phyloP scores from a whole-genome alignment of 2,113 vertebrate species.

The Scomber japonicus region DNA sequence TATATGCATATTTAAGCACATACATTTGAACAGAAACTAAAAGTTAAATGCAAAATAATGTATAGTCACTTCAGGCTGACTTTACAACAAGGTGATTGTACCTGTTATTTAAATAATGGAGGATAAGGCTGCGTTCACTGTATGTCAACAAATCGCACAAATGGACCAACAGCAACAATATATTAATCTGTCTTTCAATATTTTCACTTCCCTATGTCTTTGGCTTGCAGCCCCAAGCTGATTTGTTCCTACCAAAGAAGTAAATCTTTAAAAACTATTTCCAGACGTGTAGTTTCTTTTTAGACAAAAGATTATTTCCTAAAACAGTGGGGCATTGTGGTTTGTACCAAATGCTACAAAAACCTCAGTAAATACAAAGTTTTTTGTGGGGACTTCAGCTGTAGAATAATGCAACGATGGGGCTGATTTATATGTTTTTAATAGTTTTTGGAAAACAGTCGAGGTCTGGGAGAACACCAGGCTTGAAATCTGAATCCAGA shows the following conservation, averaged over 20 bases:
- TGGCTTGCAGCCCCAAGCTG: not conserved
- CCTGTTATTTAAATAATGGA: constrained; percentile 32
- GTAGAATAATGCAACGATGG: not conserved
- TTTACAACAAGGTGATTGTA: constrained; percentile 60
- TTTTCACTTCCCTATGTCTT: constrained; percentile 3
- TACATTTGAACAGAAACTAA: constrained; percentile 59
- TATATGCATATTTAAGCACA: constrained; percentile 69
- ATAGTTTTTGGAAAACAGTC: not conserved
- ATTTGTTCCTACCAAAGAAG: not conserved
- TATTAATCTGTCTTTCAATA: constrained; percentile 16
- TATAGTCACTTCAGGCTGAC: constrained; percentile 42
- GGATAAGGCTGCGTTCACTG: constrained; percentile 16
- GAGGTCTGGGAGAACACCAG: not conserved
- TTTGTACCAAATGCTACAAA: not conserved
- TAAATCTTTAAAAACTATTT: constrained; percentile 14
- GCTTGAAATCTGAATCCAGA: not conserved
- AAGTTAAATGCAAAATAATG: constrained; percentile 74
- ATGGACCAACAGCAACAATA: constrained; percentile 9
- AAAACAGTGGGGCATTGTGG: not conserved
- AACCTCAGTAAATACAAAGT: not conserved
- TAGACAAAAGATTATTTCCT: not conserved
- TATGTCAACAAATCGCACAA: constrained; percentile 27
- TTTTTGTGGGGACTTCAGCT: not conserved
- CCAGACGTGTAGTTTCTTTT: not conserved
- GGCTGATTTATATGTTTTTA: not conserved